A percentile compares a stretch with the other conserved stretches of the same genome.
These are phyloP conservation scores for Macrostomum lignano DNA, from an alignment of 1,140 invertebrate genomes.

Conservation along the genomic window DNA sequence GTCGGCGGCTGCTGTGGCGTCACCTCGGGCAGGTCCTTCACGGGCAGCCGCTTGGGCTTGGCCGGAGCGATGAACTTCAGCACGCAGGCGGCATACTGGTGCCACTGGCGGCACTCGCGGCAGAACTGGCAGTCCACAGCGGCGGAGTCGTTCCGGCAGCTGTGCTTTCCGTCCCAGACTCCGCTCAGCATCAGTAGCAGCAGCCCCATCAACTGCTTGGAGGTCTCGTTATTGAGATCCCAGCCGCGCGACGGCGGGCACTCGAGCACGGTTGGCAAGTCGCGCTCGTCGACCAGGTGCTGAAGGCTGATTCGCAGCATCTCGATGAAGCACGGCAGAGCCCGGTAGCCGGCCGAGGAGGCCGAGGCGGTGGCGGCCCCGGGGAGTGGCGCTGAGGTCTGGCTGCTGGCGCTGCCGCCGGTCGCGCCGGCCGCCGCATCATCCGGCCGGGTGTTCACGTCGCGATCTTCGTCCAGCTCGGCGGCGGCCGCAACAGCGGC, in stretches of 20 bases:
- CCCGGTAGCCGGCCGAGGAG: too few relatives aligned
- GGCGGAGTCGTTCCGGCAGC: slow-evolving; percentile 32
- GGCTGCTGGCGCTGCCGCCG: neutral
- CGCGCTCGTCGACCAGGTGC: neutral
- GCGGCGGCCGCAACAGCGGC: slow-evolving; percentile 4
- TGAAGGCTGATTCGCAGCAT: neutral
- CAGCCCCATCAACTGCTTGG: slow-evolving; percentile 45
- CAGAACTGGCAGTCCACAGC: slow-evolving; percentile 53
- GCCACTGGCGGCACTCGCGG: slow-evolving; percentile 65
- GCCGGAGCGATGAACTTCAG: slow-evolving; percentile 40
- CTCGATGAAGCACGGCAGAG: too few relatives aligned
- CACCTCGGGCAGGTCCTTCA: slow-evolving; percentile 19
- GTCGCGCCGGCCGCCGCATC: slow-evolving; percentile 1
- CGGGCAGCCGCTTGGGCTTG: slow-evolving; percentile 18
- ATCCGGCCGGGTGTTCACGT: neutral
- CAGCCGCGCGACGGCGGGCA: slow-evolving; percentile 47
- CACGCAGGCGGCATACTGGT: slow-evolving; percentile 52
- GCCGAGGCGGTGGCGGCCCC: too few relatives aligned
- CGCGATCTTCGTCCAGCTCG: slow-evolving; percentile 8
- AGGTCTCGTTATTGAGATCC: slow-evolving; percentile 44
- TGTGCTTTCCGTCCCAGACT: slow-evolving; percentile 41
- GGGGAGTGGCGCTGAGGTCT: too few relatives aligned
- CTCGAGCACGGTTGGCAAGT: slow-evolving; percentile 5
- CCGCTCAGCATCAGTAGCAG: slow-evolving; percentile 51
- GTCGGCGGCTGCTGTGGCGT: slow-evolving; percentile 10